Conservation (phyloP, 2,113 vertebrate species). For the Hippocampus zosterae region DNA sequence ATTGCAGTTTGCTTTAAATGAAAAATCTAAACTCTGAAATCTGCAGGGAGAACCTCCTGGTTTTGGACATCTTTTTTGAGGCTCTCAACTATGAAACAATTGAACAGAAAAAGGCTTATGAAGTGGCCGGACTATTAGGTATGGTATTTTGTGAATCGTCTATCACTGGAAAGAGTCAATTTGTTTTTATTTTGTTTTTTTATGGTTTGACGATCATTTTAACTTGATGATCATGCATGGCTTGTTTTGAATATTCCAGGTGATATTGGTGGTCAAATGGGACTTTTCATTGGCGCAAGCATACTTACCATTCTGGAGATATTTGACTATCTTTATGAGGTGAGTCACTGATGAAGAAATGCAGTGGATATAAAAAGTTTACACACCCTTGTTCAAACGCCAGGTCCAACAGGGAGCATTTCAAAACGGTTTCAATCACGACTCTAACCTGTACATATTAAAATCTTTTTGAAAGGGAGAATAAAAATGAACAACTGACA, state of each 20-base stretch:
- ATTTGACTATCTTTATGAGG: conserved; percentile 91
- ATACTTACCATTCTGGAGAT: conserved; percentile 90
- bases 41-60: conserved; percentile 91
- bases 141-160: conserved; percentile 16
- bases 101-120: conserved; percentile 96
- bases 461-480: background rate
- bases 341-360: conserved; percentile 46
- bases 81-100: conserved; percentile 85
- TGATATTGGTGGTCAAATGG: conserved; percentile 93
- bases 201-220: background rate
- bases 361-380: background rate
- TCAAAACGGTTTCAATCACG: background rate
- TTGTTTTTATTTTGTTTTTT: background rate
- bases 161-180: background rate
- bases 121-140: conserved; percentile 95
- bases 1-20: background rate
- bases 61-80: conserved; percentile 81
- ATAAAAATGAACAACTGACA: background rate
- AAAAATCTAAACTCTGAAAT: conserved; percentile 1
- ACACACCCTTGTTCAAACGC: background rate
- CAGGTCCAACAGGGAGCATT: background rate
- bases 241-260: conserved; percentile 58
- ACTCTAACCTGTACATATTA: background rate
- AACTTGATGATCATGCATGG: background rate
- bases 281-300: conserved; percentile 91